Conservation (phyloP, 2,888 invertebrate species). For the Hetaerina titia region DNA sequence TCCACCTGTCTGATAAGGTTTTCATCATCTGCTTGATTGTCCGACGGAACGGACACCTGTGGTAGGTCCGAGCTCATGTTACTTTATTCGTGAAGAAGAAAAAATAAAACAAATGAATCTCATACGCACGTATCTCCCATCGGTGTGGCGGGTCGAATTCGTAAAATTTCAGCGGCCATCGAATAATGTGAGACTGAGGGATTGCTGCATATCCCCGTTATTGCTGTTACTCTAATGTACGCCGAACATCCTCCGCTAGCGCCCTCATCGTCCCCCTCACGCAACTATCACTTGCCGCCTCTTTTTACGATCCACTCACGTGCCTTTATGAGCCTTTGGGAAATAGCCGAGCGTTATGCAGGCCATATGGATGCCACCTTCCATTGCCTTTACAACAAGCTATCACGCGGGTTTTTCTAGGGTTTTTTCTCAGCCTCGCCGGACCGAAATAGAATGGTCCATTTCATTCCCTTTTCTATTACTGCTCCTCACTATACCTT, state of each 20-base stretch:
- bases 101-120: not conserved
- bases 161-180: not conserved
- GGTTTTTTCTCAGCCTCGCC: too few relatives aligned
- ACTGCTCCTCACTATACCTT: not conserved
- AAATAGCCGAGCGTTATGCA: not conserved
- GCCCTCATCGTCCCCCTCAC: not conserved
- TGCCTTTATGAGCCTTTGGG: not conserved
- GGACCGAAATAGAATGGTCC: not conserved
- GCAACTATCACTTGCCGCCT: slow-evolving; percentile 3
- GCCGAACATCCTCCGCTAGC: not conserved
- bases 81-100: not conserved
- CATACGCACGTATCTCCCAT: not conserved
- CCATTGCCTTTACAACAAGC: not conserved
- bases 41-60: too few relatives aligned
- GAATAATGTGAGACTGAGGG: not conserved
- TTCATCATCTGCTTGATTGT: too few relatives aligned
- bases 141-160: not conserved
- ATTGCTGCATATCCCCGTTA: not conserved
- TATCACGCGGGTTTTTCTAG: not conserved
- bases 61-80: too few relatives aligned
- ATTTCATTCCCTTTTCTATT: not conserved
- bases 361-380: slow-evolving; percentile 9
- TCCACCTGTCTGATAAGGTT: too few relatives aligned
- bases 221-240: not conserved
- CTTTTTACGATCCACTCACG: slow-evolving; percentile 1